Evolutionary conservation across 2,113 vertebrate species (phyloP), one percentile per base, ranked within the genome.

Genomic region (Oxyruncus cristatus): DNA sequence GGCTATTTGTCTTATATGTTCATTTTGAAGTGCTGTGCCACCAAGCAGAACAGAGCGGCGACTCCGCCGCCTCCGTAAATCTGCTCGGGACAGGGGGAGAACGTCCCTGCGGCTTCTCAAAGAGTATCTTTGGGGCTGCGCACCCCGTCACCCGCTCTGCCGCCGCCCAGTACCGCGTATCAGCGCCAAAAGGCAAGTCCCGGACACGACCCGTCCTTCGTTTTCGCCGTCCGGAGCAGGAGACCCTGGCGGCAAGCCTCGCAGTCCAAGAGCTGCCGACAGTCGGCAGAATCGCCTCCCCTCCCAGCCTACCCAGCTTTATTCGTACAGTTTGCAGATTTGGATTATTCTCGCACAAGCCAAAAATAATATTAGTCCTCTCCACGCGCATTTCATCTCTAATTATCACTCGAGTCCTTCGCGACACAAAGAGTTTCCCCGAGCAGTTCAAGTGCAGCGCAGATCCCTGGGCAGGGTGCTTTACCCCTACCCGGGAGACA

Each of bases 351-450:
- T 72, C 76, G 1, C 50, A 17, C 63, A 71, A 92, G 95, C 94
- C 95, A 96, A 95, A 93, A 95, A 95, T 92, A 95, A 95, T 95
- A 94, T 95, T 96, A 93, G 79, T 75, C 61, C 65, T 95, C 86
- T 90, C 80, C 89, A 72, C 70, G 70, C 35, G 52, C 89, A 87
- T 96, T 96, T 97, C 80, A 93, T 92, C 89, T 91, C 80, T 77
- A 96, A 93, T 96, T 97, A 95, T 97, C 92, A 47, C 88, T 95
- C 32, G 42, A 58, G 76, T 74, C 92, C 95, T 95, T 77, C 86
- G 96, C 55, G 79, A 91, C 92, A 92, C 72, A 62, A 90, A 92
- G 82, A 27, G 12, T 86, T 93, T 89, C 27, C 50, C 55, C 35
- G 55, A 50, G n/a, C 46, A 6, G 20, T 88, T 78, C 26, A 44